These are phyloP conservation scores for Epinotia demarniana DNA, from an alignment of 2,888 invertebrate genomes.

Conservation along the genomic window DNA sequence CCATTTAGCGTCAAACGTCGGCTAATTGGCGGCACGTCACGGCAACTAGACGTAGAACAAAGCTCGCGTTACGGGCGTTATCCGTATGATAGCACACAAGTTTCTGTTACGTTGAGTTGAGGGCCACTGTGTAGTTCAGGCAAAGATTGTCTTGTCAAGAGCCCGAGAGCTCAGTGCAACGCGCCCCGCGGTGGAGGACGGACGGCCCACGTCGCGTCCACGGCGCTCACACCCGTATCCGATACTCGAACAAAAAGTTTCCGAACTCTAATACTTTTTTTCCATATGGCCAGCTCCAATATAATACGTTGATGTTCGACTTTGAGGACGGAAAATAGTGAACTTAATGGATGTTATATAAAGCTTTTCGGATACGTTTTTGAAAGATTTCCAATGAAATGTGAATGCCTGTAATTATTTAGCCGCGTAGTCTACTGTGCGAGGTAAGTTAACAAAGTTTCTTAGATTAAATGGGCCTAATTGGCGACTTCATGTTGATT, in stretches of 20 bases:
- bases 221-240: slow-evolving; percentile 50
- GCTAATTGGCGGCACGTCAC: slow-evolving; percentile 49
- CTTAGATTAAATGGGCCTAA: slow-evolving; percentile 10
- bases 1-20: slow-evolving; percentile 37
- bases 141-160: slow-evolving; percentile 82
- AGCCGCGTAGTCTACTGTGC: slow-evolving; percentile 4
- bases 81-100: slow-evolving; percentile 77
- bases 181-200: slow-evolving; percentile 71
- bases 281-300: slow-evolving; percentile 6
- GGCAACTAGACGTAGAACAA: slow-evolving; percentile 68
- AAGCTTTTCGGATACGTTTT: slow-evolving; percentile 20
- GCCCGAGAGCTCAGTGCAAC: slow-evolving; percentile 73
- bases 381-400: slow-evolving; percentile 20
- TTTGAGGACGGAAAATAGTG: slow-evolving; percentile 29
- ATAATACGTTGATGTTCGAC: slow-evolving; percentile 16
- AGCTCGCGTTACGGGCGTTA: slow-evolving; percentile 71
- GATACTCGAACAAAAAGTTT: slow-evolving; percentile 44
- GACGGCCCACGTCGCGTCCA: slow-evolving; percentile 70
- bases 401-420: slow-evolving; percentile 21
- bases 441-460: slow-evolving; percentile 28
- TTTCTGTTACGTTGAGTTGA: slow-evolving; percentile 74
- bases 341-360: slow-evolving; percentile 37
- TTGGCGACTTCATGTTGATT: neutral
- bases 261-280: slow-evolving; percentile 32
- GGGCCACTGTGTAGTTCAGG: slow-evolving; percentile 68